phyloP scores from a whole-genome alignment of 2,797 vertebrate species.

The Diglossa cyanea region DNA sequence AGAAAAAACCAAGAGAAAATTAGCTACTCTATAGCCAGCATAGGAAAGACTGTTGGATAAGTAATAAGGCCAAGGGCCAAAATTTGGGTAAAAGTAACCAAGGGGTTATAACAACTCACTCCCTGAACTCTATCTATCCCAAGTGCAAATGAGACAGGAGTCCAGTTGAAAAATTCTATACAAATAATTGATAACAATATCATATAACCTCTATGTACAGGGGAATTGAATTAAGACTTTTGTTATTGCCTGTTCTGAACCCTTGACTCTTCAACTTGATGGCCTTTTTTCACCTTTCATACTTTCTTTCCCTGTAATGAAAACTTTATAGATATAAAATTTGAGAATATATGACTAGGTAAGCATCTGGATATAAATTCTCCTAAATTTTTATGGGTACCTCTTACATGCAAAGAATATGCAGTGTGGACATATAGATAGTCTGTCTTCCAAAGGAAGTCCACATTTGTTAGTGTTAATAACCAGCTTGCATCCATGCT shows the following conservation, averaged over 20 bases:
- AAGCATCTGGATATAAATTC: not conserved
- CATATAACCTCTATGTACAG: not conserved
- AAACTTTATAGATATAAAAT: not conserved
- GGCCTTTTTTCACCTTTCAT: not conserved
- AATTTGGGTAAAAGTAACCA: not conserved
- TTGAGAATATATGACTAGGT: not conserved
- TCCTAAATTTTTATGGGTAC: not conserved
- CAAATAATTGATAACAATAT: not conserved
- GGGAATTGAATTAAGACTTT: not conserved
- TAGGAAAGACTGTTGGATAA: not conserved
- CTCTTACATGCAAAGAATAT: not conserved
- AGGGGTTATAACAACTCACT: not conserved
- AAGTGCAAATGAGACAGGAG: not conserved
- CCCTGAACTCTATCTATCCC: not conserved
- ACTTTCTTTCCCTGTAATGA: not conserved
- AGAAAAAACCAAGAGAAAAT: not conserved
- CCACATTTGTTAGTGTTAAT: constrained; percentile 25
- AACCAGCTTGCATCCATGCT: constrained; percentile 15
- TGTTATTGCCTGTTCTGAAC: not conserved
- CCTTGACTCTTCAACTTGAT: not conserved
- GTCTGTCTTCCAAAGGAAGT: not conserved
- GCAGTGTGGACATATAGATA: not conserved
- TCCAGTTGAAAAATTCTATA: not conserved
- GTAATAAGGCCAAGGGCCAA: not conserved
- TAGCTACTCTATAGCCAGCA: not conserved